Conservation (phyloP, 53 echinoderm and acorn worm species). For the Antedon mediterranea region DNA sequence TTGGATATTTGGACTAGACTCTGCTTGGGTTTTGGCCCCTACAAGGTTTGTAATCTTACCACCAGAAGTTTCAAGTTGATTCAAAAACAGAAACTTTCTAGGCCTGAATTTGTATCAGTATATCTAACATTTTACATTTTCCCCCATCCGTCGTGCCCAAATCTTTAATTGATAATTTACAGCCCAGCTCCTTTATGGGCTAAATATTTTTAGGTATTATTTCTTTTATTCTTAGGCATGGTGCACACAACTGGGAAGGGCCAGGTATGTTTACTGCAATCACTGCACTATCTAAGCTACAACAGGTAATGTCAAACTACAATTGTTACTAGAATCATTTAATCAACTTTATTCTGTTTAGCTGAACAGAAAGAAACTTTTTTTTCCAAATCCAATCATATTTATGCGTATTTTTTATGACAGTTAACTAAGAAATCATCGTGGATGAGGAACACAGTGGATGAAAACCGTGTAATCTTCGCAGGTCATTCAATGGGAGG, state of each 20-base stretch:
- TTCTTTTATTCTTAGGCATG: conserved; percentile 38
- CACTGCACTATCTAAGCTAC: conserved; percentile 54
- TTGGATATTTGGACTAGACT: conserved; percentile 85
- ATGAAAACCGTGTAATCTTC: conserved; percentile 53
- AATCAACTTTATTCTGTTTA: too few relatives aligned
- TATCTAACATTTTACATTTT: too few relatives aligned
- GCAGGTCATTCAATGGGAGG: conserved; percentile 99
- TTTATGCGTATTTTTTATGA: background rate
- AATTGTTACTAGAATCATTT: too few relatives aligned
- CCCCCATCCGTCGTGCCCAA: background rate
- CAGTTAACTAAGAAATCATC: conserved; percentile 32
- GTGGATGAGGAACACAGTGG: conserved; percentile 57
- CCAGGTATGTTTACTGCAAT: conserved; percentile 84
- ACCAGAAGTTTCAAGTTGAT: too few relatives aligned
- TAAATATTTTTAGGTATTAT: background rate
- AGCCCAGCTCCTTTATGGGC: background rate
- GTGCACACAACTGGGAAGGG: conserved; percentile 97
- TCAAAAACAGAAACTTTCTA: too few relatives aligned
- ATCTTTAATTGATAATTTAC: background rate
- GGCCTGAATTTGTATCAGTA: too few relatives aligned
- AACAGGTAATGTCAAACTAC: conserved; percentile 25
- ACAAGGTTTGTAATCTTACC: too few relatives aligned
- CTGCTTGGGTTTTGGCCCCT: conserved; percentile 74
- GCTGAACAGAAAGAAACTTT: too few relatives aligned
- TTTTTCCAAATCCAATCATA: too few relatives aligned